Conservation (phyloP, 2,113 vertebrate genomes). For the Xenopus borealis region DNA sequence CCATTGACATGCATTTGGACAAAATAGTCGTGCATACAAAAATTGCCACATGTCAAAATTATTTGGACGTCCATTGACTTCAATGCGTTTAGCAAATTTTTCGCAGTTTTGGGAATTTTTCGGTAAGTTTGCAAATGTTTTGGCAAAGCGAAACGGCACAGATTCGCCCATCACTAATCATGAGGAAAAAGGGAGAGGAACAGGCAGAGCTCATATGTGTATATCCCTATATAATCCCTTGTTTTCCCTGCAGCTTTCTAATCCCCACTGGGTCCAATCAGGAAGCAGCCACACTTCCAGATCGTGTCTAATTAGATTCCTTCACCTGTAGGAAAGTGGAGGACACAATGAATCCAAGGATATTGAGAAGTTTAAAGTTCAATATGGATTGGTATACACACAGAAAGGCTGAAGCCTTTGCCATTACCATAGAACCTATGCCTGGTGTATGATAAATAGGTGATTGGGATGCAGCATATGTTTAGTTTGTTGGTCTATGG, state of each 20-base stretch:
- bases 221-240: too few relatives aligned
- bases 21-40: too few relatives aligned
- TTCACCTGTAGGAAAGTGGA: background rate
- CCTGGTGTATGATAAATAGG: constrained; percentile 9
- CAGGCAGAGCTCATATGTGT: too few relatives aligned
- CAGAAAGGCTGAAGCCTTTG: constrained; percentile 8
- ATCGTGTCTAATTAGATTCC: background rate
- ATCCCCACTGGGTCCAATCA: background rate
- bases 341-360: background rate
- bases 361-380: constrained; percentile 1
- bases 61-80: too few relatives aligned
- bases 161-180: too few relatives aligned
- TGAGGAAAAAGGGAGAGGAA: too few relatives aligned
- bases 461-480: background rate
- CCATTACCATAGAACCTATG: background rate
- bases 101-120: too few relatives aligned
- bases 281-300: background rate
- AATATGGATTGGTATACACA: background rate
- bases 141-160: too few relatives aligned
- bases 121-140: too few relatives aligned
- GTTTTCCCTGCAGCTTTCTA: background rate
- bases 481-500: background rate
- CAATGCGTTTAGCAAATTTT: too few relatives aligned
- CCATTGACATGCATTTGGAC: too few relatives aligned
- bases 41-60: too few relatives aligned